Percentiles rank a stretch among this genome's conserved stretches.
Conservation (phyloP, 64 coral and sea anemone species). For the Stichodactyla helianthus region DNA sequence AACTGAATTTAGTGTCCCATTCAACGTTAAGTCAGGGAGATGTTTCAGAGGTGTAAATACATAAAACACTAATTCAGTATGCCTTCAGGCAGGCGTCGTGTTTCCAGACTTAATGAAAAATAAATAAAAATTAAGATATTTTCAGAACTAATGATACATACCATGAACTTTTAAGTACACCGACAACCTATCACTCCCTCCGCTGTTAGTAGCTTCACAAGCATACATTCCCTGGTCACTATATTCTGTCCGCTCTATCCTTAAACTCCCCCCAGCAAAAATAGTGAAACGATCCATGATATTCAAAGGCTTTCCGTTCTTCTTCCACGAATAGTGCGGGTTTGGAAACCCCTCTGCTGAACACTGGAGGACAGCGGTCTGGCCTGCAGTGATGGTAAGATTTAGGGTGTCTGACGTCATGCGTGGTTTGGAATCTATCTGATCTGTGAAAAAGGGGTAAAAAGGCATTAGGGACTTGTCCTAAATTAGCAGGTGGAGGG, state of each 20-base stretch:
- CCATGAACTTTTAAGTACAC: constrained; percentile 63
- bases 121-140: too few species aligned
- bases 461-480: background rate
- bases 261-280: constrained; percentile 68
- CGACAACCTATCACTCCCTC: constrained; percentile 1
- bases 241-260: constrained; percentile 45
- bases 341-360: constrained; percentile 60
- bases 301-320: constrained; percentile 21
- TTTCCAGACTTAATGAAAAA: too few species aligned
- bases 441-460: background rate
- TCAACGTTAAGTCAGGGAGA: too few species aligned
- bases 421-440: constrained; percentile 17
- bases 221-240: constrained; percentile 58
- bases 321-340: constrained; percentile 71
- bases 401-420: constrained; percentile 59
- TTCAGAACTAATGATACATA: background rate
- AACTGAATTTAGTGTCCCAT: too few species aligned
- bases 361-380: constrained; percentile 61
- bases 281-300: constrained; percentile 63
- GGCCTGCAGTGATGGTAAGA: constrained; percentile 38
- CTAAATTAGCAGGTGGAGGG: background rate
- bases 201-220: constrained; percentile 57
- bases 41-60: too few species aligned
- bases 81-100: too few species aligned
- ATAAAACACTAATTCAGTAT: too few species aligned